Percentiles rank a stretch among this genome's conserved stretches.
Conservation (phyloP, 2,888 invertebrate genomes). For the Tenthredo amoena region DNA sequence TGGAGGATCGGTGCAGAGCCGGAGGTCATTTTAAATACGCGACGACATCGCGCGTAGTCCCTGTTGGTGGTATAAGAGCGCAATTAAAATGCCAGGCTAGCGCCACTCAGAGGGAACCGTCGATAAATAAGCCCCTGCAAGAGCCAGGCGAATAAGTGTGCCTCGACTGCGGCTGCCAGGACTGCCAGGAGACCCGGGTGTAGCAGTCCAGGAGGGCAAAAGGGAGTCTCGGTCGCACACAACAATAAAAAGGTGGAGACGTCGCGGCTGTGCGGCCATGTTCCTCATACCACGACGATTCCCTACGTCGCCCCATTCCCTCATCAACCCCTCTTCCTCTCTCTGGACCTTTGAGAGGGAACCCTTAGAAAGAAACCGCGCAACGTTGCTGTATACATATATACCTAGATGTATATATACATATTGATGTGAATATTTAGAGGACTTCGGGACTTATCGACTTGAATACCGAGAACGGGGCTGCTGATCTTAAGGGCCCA, state of each 20-base stretch:
- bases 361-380: conserved; percentile 54
- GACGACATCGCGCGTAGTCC: conserved; percentile 62
- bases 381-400: conserved; percentile 62
- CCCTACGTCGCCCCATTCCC: conserved; percentile 43
- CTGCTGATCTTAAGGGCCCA: no score
- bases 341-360: conserved; percentile 60
- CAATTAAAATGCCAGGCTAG: conserved; percentile 78
- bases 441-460: no score
- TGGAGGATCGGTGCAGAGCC: conserved; percentile 55
- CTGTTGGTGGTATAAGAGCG: conserved; percentile 74
- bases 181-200: conserved; percentile 25
- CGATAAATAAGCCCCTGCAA: conserved; percentile 74
- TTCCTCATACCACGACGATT: conserved; percentile 71
- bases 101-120: conserved; percentile 77
- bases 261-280: conserved; percentile 72
- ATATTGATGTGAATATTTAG: no score
- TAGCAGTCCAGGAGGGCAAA: conserved; percentile 40
- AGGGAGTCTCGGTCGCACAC: conserved; percentile 67
- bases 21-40: conserved; percentile 69
- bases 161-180: conserved; percentile 49
- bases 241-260: conserved; percentile 78
- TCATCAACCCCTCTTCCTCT: conserved; percentile 53
- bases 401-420: not conserved
- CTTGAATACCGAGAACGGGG: no score
- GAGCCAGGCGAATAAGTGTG: conserved; percentile 71